A percentile compares a stretch with the other conserved stretches of the same genome.
Conservation (phyloP, 2,888 invertebrate genomes). For the Orgyia antiqua region DNA sequence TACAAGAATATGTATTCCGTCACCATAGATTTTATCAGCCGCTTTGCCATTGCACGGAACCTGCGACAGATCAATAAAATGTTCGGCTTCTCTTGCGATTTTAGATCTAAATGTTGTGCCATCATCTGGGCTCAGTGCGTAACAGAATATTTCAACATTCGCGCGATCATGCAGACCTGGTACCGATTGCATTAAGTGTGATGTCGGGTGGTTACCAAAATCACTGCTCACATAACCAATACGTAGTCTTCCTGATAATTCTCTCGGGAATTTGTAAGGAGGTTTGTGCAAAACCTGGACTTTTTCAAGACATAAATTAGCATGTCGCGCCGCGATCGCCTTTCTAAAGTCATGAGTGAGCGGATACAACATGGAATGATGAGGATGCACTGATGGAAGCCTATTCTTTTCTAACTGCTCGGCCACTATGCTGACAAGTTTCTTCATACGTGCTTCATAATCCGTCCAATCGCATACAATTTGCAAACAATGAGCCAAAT, state of each 20-base stretch:
- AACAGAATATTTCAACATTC: constrained; percentile 94
- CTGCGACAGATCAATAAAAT: constrained; percentile 96
- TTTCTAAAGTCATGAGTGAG: constrained; percentile 96
- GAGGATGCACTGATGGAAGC: constrained; percentile 98
- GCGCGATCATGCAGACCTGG: constrained; percentile 94
- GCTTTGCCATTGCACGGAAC: constrained; percentile 98
- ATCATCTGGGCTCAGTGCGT: constrained; percentile 97
- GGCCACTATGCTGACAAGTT: constrained; percentile 96
- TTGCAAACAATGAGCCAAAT: constrained; percentile 98
- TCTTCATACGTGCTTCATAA: constrained; percentile 97
- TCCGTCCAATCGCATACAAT: constrained; percentile 99
- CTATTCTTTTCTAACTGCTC: constrained; percentile 98
- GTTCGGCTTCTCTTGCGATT: constrained; percentile 95
- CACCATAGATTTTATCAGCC: constrained; percentile 95
- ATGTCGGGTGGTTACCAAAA: constrained; percentile 99
- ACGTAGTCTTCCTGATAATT: constrained; percentile 84
- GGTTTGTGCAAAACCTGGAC: constrained; percentile 96
- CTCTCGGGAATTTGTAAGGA: constrained; percentile 88
- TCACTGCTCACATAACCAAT: constrained; percentile 99
- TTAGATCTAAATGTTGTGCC: constrained; percentile 98
- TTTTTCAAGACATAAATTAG: constrained; percentile 98
- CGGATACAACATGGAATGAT: constrained; percentile 99
- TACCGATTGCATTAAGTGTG: constrained; percentile 99
- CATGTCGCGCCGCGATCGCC: constrained; percentile 97
- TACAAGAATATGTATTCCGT: constrained; percentile 97